A percentile compares a stretch with the other conserved stretches of the same genome.
Conservation (phyloP, 2,797 vertebrate genomes). For the Epinephelus malabaricus region DNA sequence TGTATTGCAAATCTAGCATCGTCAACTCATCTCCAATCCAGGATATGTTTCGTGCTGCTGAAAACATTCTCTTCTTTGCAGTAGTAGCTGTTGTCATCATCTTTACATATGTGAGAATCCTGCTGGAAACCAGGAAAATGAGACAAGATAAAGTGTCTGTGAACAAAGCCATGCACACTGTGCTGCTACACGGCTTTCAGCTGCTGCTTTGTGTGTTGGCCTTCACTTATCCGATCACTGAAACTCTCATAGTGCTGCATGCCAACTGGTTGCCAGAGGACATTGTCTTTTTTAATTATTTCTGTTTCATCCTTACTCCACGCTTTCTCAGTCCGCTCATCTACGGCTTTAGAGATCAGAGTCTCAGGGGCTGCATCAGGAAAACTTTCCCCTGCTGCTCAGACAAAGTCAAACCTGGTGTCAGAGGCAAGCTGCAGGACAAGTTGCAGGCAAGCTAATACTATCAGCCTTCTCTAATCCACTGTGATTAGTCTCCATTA, state of each 20-base stretch:
- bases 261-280: slow-evolving; percentile 67
- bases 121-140: slow-evolving; percentile 82
- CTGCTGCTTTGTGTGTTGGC: slow-evolving; percentile 83
- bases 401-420: neutral
- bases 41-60: slow-evolving; percentile 64
- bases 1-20: slow-evolving; percentile 45
- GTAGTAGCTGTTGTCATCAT: slow-evolving; percentile 79
- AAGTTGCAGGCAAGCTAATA: neutral
- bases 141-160: slow-evolving; percentile 78
- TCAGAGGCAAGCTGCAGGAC: slow-evolving; percentile 13
- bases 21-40: slow-evolving; percentile 75
- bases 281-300: slow-evolving; percentile 79
- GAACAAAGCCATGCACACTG: slow-evolving; percentile 84
- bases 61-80: slow-evolving; percentile 78
- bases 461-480: too few species aligned
- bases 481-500: too few species aligned
- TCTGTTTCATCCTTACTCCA: slow-evolving; percentile 83
- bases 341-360: slow-evolving; percentile 83
- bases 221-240: slow-evolving; percentile 79
- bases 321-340: slow-evolving; percentile 86
- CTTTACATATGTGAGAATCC: slow-evolving; percentile 85
- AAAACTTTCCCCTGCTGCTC: slow-evolving; percentile 60
- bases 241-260: slow-evolving; percentile 57
- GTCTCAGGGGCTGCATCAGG: slow-evolving; percentile 66
- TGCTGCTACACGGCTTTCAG: slow-evolving; percentile 86